Evolutionary conservation across 2,888 invertebrate species (phyloP).

Genomic region (Sinelater perroti): DNA sequence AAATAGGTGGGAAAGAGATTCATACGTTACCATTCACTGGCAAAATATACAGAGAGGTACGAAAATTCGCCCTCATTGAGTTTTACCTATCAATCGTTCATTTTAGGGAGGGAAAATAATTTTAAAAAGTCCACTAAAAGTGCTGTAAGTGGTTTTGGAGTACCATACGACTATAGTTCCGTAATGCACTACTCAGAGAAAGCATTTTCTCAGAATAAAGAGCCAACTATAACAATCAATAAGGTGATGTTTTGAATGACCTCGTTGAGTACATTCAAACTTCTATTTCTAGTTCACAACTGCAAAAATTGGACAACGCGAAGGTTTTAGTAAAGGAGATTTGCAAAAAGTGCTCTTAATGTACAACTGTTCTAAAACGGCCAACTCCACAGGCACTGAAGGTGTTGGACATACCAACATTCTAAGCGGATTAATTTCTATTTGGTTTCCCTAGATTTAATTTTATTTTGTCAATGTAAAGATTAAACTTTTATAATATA

Average conservation of each 20-base stretch:
- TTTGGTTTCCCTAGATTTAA: no score
- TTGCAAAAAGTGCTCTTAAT: slow-evolving; percentile 77
- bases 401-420: no score
- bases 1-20: slow-evolving; percentile 78
- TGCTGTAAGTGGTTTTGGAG: slow-evolving; percentile 71
- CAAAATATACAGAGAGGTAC: slow-evolving; percentile 73
- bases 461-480: no score
- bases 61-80: slow-evolving; percentile 26
- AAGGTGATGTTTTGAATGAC: background rate
- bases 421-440: no score
- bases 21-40: slow-evolving; percentile 72
- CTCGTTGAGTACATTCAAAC: no score
- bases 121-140: slow-evolving; percentile 72
- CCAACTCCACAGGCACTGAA: no score
- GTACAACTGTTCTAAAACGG: slow-evolving; percentile 81
- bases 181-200: slow-evolving; percentile 85
- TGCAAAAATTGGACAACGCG: slow-evolving; percentile 74
- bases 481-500: no score
- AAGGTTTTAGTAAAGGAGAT: slow-evolving; percentile 77
- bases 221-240: slow-evolving; percentile 68
- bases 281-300: slow-evolving; percentile 44
- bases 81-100: background rate
- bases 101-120: slow-evolving; percentile 71
- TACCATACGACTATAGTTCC: slow-evolving; percentile 80
- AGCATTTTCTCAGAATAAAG: slow-evolving; percentile 78